Percentiles rank a stretch among this genome's conserved stretches.
Evolutionary conservation across 2,113 vertebrate species (phyloP).

Genomic region (Melanotaenia duboulayi): DNA sequence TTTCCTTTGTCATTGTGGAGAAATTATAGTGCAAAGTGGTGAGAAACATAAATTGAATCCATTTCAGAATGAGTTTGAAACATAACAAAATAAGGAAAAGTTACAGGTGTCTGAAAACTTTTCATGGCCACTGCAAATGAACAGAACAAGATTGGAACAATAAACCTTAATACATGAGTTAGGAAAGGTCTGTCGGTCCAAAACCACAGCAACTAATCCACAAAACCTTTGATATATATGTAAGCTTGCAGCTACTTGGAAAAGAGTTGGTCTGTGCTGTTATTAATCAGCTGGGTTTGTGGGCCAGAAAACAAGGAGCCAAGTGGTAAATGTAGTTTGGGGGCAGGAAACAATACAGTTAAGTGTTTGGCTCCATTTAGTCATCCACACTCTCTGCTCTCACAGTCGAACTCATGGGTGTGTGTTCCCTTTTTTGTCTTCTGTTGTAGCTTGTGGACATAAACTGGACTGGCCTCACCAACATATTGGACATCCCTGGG

Average conservation of each 20-base stretch:
- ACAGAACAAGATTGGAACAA: constrained; percentile 3
- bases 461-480: constrained; percentile 97
- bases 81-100: too few species aligned
- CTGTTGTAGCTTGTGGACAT: constrained; percentile 90
- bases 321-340: constrained; percentile 11
- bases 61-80: background rate
- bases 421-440: constrained; percentile 44
- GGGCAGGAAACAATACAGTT: constrained; percentile 27
- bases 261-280: background rate
- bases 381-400: constrained; percentile 13
- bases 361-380: constrained; percentile 25
- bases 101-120: background rate
- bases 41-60: background rate
- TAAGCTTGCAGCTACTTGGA: constrained; percentile 14
- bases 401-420: background rate
- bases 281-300: constrained; percentile 27
- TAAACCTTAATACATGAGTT: background rate
- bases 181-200: constrained; percentile 3
- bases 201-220: background rate
- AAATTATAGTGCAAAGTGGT: background rate
- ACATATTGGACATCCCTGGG: constrained; percentile 96
- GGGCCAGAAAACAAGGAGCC: constrained; percentile 4
- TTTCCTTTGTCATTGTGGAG: background rate
- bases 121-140: too few species aligned
- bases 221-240: constrained; percentile 32